Evolutionary conservation across 2,888 invertebrate genomes (phyloP).

Genomic region (Phorcus lineatus): DNA sequence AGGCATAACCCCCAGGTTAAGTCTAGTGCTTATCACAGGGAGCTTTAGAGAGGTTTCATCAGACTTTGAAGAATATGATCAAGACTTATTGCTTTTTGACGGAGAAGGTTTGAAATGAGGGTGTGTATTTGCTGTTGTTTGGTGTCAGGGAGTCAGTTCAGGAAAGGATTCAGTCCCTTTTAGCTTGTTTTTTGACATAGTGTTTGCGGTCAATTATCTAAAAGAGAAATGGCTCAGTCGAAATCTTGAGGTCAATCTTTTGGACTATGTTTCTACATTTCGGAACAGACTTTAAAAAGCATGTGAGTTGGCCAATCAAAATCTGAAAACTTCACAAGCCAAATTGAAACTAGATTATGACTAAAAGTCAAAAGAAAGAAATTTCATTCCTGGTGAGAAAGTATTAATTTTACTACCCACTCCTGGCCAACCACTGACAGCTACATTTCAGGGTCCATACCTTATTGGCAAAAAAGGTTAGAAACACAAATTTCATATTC

Average conservation of each 20-base stretch:
- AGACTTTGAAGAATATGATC: constrained; percentile 37
- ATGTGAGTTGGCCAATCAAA: not conserved
- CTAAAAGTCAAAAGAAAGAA: no score
- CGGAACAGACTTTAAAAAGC: not conserved
- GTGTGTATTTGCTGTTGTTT: constrained; percentile 34
- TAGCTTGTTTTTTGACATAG: constrained; percentile 24
- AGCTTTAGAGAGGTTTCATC: constrained; percentile 40
- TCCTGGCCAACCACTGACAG: no score
- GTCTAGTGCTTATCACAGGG: constrained; percentile 41
- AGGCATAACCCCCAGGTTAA: constrained; percentile 34
- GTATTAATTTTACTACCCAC: no score
- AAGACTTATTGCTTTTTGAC: constrained; percentile 37
- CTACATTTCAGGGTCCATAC: no score
- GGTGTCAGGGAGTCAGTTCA: constrained; percentile 40
- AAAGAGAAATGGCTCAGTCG: not conserved
- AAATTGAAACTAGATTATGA: not conserved
- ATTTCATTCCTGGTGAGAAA: no score
- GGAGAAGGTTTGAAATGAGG: constrained; percentile 37
- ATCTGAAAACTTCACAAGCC: not conserved
- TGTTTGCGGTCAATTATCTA: not conserved
- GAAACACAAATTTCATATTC: no score
- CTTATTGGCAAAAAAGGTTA: no score
- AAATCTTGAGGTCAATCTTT: not conserved
- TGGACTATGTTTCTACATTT: not conserved
- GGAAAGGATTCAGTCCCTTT: constrained; percentile 35